phyloP scores from a whole-genome alignment of 1,140 invertebrate genomes.

The Caerostris extrusa region DNA sequence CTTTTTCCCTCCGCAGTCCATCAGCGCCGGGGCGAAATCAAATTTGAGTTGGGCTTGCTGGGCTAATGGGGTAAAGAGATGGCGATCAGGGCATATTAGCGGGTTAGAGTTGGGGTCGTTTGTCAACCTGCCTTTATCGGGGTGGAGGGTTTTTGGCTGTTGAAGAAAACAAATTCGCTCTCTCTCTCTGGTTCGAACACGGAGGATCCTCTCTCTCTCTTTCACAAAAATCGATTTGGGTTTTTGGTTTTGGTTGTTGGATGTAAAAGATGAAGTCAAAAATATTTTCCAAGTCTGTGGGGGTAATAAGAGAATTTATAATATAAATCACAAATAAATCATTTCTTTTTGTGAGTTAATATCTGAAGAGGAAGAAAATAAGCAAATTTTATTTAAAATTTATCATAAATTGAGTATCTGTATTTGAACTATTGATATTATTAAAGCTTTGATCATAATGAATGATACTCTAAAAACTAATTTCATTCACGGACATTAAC shows the following conservation, averaged over 20 bases:
- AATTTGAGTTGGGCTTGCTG: conserved; percentile 74
- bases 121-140: conserved; percentile 73
- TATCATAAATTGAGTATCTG: no score
- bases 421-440: no score
- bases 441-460: no score
- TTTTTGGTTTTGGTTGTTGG: neutral
- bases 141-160: neutral
- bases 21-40: conserved; percentile 66
- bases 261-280: neutral
- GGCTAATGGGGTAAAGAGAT: conserved; percentile 75
- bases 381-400: no score
- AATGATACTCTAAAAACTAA: no score
- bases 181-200: neutral
- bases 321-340: no score
- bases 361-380: no score
- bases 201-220: conserved; percentile 21
- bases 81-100: conserved; percentile 75
- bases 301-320: no score
- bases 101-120: conserved; percentile 71
- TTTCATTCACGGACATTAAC: no score
- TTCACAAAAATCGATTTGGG: neutral
- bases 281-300: neutral
- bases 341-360: no score
- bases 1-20: conserved; percentile 40
- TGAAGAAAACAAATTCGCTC: conserved; percentile 56